phyloP scores from a whole-genome alignment of 1,140 invertebrate species.

The Halotydeus destructor region DNA sequence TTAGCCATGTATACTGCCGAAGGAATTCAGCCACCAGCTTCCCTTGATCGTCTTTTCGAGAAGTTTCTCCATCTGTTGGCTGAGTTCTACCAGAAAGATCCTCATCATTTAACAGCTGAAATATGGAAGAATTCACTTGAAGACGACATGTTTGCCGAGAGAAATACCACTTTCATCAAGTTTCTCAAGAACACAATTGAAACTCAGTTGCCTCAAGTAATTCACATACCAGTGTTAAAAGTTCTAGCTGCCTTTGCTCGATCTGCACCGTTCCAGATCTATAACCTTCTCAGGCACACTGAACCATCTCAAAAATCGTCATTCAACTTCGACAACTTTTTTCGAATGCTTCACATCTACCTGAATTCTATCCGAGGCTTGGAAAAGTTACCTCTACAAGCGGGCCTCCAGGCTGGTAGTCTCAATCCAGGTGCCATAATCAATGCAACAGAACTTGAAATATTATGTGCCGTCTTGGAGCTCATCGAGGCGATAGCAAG shows the following conservation, averaged over 20 bases:
- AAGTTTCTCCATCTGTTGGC: constrained; percentile 43
- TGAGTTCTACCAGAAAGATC: constrained; percentile 11
- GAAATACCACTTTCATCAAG: constrained; percentile 8
- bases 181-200: constrained; percentile 10
- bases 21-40: constrained; percentile 51
- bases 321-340: constrained; percentile 71
- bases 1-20: constrained; percentile 49
- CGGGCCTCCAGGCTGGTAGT: constrained; percentile 37
- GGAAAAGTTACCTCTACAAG: constrained; percentile 36
- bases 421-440: constrained; percentile 24
- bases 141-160: not conserved
- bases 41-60: constrained; percentile 57
- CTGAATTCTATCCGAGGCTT: constrained; percentile 28
- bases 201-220: constrained; percentile 9
- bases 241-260: constrained; percentile 10
- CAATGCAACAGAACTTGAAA: constrained; percentile 3
- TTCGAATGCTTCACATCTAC: constrained; percentile 54
- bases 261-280: constrained; percentile 13
- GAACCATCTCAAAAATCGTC: constrained; percentile 4
- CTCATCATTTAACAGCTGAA: constrained; percentile 3
- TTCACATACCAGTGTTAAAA: constrained; percentile 17
- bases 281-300: constrained; percentile 11
- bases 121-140: constrained; percentile 4
- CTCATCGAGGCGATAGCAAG: constrained; percentile 10
- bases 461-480: constrained; percentile 9